These are phyloP conservation scores for Spodoptera litura DNA, from an alignment of 1,140 invertebrate genomes.

Conservation along the genomic window DNA sequence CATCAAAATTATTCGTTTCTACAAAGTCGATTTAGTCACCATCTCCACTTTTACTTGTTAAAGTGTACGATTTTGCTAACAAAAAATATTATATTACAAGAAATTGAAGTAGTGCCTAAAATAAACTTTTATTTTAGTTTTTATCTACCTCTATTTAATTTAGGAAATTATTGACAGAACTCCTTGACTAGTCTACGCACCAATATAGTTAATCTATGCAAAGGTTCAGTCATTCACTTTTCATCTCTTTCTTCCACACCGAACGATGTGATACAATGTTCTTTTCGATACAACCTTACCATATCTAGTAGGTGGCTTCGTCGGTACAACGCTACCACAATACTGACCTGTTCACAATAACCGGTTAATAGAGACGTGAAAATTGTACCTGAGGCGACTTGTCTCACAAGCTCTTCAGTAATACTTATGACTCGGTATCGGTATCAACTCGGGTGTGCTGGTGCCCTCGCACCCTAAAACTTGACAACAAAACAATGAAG, in stretches of 20 bases:
- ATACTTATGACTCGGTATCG: conserved; percentile 66
- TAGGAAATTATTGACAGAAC: not conserved
- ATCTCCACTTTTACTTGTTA: no score
- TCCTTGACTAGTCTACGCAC: not conserved
- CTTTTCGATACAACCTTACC: conserved; percentile 57
- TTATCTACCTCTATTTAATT: no score
- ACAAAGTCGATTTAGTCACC: no score
- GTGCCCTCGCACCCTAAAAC: conserved; percentile 54
- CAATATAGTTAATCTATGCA: conserved; percentile 28
- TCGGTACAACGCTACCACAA: conserved; percentile 8
- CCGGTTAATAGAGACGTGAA: conserved; percentile 71
- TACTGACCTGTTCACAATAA: conserved; percentile 49
- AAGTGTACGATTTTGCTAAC: no score
- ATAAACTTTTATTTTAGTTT: no score
- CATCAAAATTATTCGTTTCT: no score
- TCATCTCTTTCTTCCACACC: conserved; percentile 73
- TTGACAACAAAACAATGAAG: conserved; percentile 71
- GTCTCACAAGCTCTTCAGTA: conserved; percentile 72
- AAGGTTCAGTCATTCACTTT: conserved; percentile 68
- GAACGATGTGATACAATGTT: conserved; percentile 72
- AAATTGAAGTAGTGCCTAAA: no score
- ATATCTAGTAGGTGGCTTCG: conserved; percentile 29
- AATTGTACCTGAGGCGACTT: conserved; percentile 76
- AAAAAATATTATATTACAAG: no score
- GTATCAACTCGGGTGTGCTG: conserved; percentile 48